A percentile compares a stretch with the other conserved stretches of the same genome.
phyloP scores from a whole-genome alignment of 2,888 invertebrate species.

The Leucania comma region DNA sequence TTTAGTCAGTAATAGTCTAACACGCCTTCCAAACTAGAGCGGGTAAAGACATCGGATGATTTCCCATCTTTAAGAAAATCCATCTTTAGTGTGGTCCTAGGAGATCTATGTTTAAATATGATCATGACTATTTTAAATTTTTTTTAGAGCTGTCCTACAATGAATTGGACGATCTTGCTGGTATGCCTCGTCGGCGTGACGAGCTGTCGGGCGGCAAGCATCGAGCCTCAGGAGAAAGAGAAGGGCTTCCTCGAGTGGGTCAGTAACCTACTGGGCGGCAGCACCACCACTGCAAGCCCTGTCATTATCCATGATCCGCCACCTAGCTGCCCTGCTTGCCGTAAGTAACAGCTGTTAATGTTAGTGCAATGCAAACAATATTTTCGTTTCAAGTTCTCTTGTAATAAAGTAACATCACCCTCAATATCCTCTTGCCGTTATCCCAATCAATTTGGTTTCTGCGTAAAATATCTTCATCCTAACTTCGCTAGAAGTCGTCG shows the following conservation, averaged over 20 bases:
- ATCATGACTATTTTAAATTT: background rate
- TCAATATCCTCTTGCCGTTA: background rate
- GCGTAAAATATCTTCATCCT: background rate
- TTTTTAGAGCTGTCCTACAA: conserved; percentile 60
- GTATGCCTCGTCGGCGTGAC: conserved; percentile 69
- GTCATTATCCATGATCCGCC: conserved; percentile 75
- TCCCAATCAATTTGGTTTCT: background rate
- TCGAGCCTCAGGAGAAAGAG: conserved; percentile 65
- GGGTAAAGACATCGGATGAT: too few species aligned
- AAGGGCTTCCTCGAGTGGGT: conserved; percentile 88
- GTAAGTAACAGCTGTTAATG: conserved; percentile 79
- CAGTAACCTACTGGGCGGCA: conserved; percentile 74
- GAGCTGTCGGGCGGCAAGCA: conserved; percentile 67
- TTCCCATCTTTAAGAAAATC: too few species aligned
- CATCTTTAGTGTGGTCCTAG: background rate
- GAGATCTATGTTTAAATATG: background rate
- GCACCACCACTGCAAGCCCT: conserved; percentile 74
- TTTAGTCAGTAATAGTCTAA: too few species aligned
- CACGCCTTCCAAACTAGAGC: too few species aligned
- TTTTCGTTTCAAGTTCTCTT: background rate
- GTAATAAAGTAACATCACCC: too few species aligned
- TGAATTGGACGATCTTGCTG: conserved; percentile 75
- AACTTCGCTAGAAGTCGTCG: background rate
- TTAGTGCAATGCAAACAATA: background rate
- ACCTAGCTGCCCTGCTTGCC: conserved; percentile 87